Evolutionary conservation across 2,113 vertebrate species (phyloP).

Genomic region (Ictalurus furcatus): DNA sequence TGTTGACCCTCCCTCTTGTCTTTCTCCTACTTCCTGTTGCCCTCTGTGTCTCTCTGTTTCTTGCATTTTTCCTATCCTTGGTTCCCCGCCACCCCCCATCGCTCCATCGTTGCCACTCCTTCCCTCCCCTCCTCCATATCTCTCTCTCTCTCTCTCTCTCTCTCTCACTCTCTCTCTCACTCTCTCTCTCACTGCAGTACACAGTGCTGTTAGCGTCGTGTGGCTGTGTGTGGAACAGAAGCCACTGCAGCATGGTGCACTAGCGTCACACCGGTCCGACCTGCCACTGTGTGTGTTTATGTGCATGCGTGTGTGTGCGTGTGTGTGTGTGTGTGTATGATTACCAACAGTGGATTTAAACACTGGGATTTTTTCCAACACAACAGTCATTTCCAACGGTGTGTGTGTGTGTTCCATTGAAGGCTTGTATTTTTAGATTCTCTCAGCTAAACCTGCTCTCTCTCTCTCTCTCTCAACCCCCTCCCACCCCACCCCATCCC

Average conservation of each 20-base stretch:
- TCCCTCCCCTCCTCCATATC: constrained; percentile 33
- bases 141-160: constrained; percentile 18
- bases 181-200: constrained; percentile 66
- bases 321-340: constrained; percentile 44
- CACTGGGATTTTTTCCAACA: constrained; percentile 31
- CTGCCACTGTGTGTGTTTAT: constrained; percentile 44
- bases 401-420: constrained; percentile 63
- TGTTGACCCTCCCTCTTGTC: neutral
- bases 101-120: constrained; percentile 11
- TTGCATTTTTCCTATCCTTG: constrained; percentile 48
- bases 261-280: constrained; percentile 70
- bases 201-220: constrained; percentile 75
- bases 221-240: constrained; percentile 68
- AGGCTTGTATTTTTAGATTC: constrained; percentile 65
- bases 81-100: constrained; percentile 10
- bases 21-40: constrained; percentile 57
- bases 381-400: constrained; percentile 39
- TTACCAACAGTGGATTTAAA: constrained; percentile 11
- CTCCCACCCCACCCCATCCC: constrained; percentile 5
- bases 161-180: constrained; percentile 54
- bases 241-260: constrained; percentile 81
- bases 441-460: constrained; percentile 30
- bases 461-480: neutral
- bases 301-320: constrained; percentile 24
- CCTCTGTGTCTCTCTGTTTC: constrained; percentile 49